Conservation (phyloP, 2,797 vertebrate genomes). For the Pantherophis vulpinus region DNA sequence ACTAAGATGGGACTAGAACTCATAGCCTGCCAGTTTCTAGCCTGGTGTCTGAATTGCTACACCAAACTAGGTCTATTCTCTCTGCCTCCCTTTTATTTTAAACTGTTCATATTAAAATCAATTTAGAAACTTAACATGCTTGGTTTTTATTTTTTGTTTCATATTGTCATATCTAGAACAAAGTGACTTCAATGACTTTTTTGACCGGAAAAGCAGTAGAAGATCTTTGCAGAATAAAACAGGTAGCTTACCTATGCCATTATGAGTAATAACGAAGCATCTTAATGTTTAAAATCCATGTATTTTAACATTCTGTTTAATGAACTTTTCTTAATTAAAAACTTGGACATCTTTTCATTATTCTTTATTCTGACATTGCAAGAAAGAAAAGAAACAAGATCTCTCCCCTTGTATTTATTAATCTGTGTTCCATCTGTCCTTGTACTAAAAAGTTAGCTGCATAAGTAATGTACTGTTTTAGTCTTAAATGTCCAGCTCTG, state of each 20-base stretch:
- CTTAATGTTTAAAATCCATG: neutral
- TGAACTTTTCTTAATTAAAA: neutral
- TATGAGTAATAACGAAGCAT: neutral
- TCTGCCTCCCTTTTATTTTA: neutral
- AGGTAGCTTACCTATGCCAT: conserved; percentile 76
- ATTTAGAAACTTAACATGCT: neutral
- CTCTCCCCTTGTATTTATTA: neutral
- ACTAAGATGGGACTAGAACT: neutral
- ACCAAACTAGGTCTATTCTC: neutral
- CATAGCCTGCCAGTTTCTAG: neutral
- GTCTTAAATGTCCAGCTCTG: neutral
- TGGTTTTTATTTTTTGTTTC: conserved; percentile 14
- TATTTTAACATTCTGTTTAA: conserved; percentile 17
- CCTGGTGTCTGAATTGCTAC: neutral
- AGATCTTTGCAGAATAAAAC: conserved; percentile 98
- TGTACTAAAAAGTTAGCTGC: neutral
- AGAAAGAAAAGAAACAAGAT: neutral
- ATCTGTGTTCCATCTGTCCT: neutral
- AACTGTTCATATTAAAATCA: neutral
- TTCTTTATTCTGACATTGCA: neutral
- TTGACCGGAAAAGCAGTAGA: conserved; percentile 95
- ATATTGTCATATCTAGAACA: conserved; percentile 82
- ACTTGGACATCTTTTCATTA: neutral
- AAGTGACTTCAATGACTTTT: conserved; percentile 97
- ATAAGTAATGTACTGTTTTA: neutral